phyloP scores from a whole-genome alignment of 1,140 invertebrate genomes.

The Hylaeus volcanicus region DNA sequence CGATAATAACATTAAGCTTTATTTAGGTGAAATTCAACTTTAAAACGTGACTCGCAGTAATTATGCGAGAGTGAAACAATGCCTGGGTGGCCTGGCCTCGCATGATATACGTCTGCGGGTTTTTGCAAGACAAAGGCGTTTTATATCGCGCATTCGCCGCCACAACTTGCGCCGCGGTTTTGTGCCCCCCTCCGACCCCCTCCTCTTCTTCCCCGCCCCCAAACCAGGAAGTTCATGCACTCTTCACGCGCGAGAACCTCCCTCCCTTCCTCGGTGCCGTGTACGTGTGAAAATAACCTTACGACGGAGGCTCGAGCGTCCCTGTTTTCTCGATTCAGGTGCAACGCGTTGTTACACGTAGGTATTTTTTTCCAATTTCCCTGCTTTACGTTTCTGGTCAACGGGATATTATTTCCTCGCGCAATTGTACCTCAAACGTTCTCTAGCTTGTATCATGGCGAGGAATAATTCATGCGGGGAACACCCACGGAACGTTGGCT shows the following conservation, averaged over 20 bases:
- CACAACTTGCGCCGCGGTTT: constrained; percentile 48
- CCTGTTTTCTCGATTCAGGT: background rate
- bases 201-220: constrained; percentile 8
- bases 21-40: constrained; percentile 80
- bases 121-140: constrained; percentile 77
- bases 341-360: background rate
- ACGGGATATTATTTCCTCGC: too few species aligned
- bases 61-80: constrained; percentile 80
- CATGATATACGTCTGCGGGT: constrained; percentile 74
- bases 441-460: too few species aligned
- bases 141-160: constrained; percentile 69
- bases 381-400: background rate
- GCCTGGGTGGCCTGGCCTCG: constrained; percentile 70
- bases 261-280: background rate
- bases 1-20: constrained; percentile 81
- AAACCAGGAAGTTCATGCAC: constrained; percentile 51
- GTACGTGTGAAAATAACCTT: constrained; percentile 54
- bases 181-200: constrained; percentile 41
- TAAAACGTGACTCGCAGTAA: constrained; percentile 80
- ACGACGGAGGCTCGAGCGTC: background rate
- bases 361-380: background rate
- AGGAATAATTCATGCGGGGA: too few species aligned
- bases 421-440: too few species aligned
- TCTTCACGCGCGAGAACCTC: constrained; percentile 10
- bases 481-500: too few species aligned